Conservation (phyloP, 2,113 vertebrate genomes). For the Trematocara macrostoma region DNA sequence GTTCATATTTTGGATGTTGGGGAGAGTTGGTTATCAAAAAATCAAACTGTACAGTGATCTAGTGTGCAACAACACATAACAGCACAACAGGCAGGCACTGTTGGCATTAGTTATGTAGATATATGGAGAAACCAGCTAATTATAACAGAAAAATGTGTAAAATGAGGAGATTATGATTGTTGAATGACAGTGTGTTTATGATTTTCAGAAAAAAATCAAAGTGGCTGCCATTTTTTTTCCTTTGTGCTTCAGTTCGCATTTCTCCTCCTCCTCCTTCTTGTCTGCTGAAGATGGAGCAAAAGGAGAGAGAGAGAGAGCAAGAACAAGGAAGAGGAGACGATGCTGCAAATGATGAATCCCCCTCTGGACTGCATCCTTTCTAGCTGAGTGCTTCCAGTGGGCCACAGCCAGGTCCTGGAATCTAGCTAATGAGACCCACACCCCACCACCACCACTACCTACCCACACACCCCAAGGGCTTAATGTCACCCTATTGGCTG, state of each 20-base stretch:
- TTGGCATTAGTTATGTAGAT: not conserved
- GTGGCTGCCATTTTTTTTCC: not conserved
- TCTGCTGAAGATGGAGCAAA: not conserved
- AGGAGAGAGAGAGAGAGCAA: not conserved
- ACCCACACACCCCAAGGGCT: conserved; percentile 4
- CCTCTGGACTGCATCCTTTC: conserved; percentile 66
- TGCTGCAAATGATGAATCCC: conserved; percentile 55
- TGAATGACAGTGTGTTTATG: not conserved
- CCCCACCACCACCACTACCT: not conserved
- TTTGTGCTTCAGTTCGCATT: not conserved
- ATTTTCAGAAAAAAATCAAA: not conserved
- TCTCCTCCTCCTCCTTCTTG: not conserved
- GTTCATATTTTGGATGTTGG: not conserved
- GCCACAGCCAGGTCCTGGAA: conserved; percentile 71
- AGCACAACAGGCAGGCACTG: not conserved
- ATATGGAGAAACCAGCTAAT: not conserved
- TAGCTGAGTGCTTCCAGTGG: conserved; percentile 59
- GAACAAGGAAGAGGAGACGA: not conserved
- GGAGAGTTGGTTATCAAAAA: not conserved
- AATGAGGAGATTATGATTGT: not conserved
- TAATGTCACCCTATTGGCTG: conserved; percentile 40
- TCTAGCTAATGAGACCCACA: conserved; percentile 73
- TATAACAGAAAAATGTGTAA: not conserved
- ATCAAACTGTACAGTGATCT: not conserved
- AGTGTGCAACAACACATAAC: not conserved